Conservation (phyloP, 1,140 invertebrate genomes). For the Vollenhovia emeryi region DNA sequence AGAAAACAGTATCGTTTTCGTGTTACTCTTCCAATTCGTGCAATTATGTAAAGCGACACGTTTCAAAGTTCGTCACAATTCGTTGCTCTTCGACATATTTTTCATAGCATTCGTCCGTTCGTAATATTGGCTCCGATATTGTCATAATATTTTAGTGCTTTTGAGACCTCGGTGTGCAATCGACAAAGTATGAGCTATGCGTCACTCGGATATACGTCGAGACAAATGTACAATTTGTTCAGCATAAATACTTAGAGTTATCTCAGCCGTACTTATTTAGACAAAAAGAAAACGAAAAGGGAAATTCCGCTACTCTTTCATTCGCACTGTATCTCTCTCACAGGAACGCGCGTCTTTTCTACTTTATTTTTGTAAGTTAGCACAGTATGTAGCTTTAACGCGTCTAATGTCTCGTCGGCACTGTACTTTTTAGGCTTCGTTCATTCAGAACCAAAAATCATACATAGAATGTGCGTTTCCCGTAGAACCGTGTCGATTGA, state of each 20-base stretch:
- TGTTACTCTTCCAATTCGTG: slow-evolving; percentile 24
- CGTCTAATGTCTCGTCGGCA: slow-evolving; percentile 32
- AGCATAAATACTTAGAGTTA: slow-evolving; percentile 42
- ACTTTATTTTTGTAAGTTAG: slow-evolving; percentile 52
- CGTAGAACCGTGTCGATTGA: slow-evolving; percentile 77
- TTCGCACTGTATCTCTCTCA: slow-evolving; percentile 49
- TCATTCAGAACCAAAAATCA: slow-evolving; percentile 68
- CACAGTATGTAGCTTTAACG: slow-evolving; percentile 60
- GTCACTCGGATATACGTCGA: background rate
- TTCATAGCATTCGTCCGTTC: background rate
- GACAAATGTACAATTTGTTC: slow-evolving; percentile 5
- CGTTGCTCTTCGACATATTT: background rate
- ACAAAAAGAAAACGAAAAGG: background rate
- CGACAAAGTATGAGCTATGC: background rate
- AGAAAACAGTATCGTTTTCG: slow-evolving; percentile 30
- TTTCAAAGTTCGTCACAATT: background rate
- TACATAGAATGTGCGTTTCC: slow-evolving; percentile 68
- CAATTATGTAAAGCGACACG: slow-evolving; percentile 5
- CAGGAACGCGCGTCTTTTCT: slow-evolving; percentile 42
- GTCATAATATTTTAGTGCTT: background rate
- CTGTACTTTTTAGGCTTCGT: slow-evolving; percentile 56
- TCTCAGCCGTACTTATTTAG: slow-evolving; percentile 37
- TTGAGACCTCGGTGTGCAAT: slow-evolving; percentile 21
- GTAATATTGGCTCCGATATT: slow-evolving; percentile 10
- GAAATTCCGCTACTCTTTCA: slow-evolving; percentile 22